Evolutionary conservation across 2,113 vertebrate genomes (phyloP).

Genomic region (Gnathonemus longibarbis): DNA sequence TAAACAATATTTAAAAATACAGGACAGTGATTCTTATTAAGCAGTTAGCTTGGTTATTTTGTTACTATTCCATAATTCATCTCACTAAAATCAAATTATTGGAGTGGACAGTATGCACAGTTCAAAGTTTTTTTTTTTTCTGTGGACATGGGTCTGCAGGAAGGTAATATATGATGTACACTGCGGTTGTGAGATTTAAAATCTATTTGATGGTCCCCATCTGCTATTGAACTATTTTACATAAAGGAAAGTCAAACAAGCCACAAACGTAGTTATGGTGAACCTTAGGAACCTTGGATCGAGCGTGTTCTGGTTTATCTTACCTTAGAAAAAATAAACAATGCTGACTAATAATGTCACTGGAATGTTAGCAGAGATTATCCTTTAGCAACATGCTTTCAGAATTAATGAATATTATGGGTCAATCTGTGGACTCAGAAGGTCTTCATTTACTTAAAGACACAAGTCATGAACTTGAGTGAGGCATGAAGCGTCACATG

Average conservation of each 20-base stretch:
- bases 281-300: constrained; percentile 47
- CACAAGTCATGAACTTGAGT: constrained; percentile 45
- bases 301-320: constrained; percentile 81
- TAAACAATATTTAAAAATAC: background rate
- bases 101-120: background rate
- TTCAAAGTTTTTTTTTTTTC: background rate
- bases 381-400: constrained; percentile 51
- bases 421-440: constrained; percentile 50
- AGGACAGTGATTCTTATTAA: background rate
- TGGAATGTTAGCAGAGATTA: constrained; percentile 74
- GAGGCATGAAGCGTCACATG: constrained; percentile 38
- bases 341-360: constrained; percentile 83
- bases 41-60: background rate
- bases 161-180: background rate
- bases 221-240: constrained; percentile 82
- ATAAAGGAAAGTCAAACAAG: constrained; percentile 86
- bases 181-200: constrained; percentile 41
- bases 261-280: constrained; percentile 57
- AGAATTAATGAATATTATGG: constrained; percentile 62
- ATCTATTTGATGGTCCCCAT: constrained; percentile 57
- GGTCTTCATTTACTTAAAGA: constrained; percentile 50
- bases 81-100: background rate
- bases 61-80: background rate
- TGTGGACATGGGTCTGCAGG: background rate
- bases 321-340: constrained; percentile 85